Base-by-base conservation (phyloP, 2,797 vertebrate genomes). In the Strix occidentalis region DNA sequence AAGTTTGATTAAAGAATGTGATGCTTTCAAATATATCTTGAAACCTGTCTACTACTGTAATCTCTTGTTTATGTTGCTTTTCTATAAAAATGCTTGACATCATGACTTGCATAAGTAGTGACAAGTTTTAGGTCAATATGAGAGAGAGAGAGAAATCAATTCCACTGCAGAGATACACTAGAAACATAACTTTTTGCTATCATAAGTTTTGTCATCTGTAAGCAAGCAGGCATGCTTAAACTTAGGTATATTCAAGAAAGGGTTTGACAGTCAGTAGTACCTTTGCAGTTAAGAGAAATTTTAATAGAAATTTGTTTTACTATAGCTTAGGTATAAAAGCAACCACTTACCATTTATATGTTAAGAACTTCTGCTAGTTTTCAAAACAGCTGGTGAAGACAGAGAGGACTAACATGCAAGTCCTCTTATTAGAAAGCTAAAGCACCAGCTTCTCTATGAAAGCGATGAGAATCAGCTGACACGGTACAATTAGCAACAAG, bases 261-360 rank as follows among this genome's bases (percentile, higher is more conserved):
- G 4, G 2, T 60, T 64, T 91, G 61, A 43, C 86, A 21, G n/a
- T 88, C 63, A 80, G 17, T 29, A 74, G 11, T 35, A 51, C 10
- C 13, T 89, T 66, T 50, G 33, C 50, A 84, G 14, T 85, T 45
- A 70, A 35, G 43, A 80, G 39, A 84, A 35, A 46, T 31, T 33
- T 56, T 43, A 74, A 37, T 35, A 87, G 63, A 69, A 75, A 71
- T 85, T 51, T 35, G 3, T 11, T 79, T 84, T 68, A 15, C 5
- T 58, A 1, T 68, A 83, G 50, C 43, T 87, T 18, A 89, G 93
- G 66, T 79, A 58, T 54, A 90, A 86, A 95, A 89, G 41, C 60
- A 84, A 54, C 35, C 94, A 97, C 98, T 98, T 95, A 98, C 98
- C 95, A 95, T 97, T 92, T 85, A 76, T 90, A 24, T 65, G 17